Evolutionary conservation across 2,113 vertebrate species (phyloP).

Genomic region (Zootoca vivipara): DNA sequence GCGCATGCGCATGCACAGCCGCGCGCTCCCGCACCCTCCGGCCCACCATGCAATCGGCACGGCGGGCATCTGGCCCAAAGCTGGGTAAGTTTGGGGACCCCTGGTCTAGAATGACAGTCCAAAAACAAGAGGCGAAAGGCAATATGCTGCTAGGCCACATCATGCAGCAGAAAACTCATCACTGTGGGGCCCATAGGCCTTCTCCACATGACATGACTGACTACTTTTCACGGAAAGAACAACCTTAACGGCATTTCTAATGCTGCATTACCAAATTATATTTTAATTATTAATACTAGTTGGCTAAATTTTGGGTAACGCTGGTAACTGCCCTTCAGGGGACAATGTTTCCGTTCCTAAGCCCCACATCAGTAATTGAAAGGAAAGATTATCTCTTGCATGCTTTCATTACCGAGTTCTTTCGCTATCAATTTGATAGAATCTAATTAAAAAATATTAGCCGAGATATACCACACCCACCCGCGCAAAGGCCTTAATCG

Average conservation of each 20-base stretch:
- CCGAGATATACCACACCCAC: slow-evolving; percentile 59
- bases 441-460: slow-evolving; percentile 77
- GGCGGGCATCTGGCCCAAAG: no score
- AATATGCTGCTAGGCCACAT: slow-evolving; percentile 1
- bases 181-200: not conserved
- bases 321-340: slow-evolving; percentile 33
- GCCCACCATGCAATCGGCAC: no score
- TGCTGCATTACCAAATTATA: not conserved
- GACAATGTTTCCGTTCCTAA: slow-evolving; percentile 34
- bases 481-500: not conserved
- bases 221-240: not conserved
- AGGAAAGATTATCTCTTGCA: slow-evolving; percentile 53
- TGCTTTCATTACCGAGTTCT: slow-evolving; percentile 55
- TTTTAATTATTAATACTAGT: slow-evolving; percentile 56
- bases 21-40: no score
- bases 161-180: not conserved
- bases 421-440: slow-evolving; percentile 64
- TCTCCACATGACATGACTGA: not conserved
- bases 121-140: slow-evolving; percentile 18
- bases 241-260: slow-evolving; percentile 32
- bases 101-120: not conserved
- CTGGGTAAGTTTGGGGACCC: no score
- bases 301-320: slow-evolving; percentile 43
- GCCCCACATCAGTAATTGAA: slow-evolving; percentile 31
- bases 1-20: no score